phyloP scores from a whole-genome alignment of 2,888 invertebrate species.

The Idaea dimidiata region DNA sequence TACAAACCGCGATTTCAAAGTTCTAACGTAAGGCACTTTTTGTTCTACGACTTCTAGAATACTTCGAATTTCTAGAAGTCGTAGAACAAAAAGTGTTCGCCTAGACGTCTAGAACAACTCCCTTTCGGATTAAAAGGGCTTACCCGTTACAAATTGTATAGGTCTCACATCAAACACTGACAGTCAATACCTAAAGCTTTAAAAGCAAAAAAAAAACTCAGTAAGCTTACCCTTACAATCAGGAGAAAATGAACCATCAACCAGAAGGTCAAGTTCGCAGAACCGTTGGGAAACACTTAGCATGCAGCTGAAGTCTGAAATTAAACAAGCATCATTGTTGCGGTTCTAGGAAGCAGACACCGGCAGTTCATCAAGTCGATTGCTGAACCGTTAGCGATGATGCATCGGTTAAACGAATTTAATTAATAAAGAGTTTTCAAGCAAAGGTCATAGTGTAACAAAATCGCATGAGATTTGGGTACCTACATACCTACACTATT shows the following conservation, averaged over 20 bases:
- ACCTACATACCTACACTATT: too few species aligned
- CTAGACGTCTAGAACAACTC: too few species aligned
- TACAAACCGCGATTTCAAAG: too few species aligned
- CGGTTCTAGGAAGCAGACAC: slow-evolving; percentile 44
- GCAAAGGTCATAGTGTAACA: not conserved
- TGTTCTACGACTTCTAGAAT: too few species aligned
- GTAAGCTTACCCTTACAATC: not conserved
- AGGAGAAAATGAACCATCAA: not conserved
- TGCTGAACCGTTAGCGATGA: not conserved
- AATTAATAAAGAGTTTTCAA: not conserved
- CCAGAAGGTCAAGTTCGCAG: slow-evolving; percentile 5
- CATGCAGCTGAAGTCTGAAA: slow-evolving; percentile 28
- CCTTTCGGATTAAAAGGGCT: too few species aligned
- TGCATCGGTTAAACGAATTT: not conserved
- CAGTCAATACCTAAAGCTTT: not conserved
- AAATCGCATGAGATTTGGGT: too few species aligned
- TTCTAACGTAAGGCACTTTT: too few species aligned
- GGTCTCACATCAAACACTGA: not conserved
- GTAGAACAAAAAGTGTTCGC: too few species aligned
- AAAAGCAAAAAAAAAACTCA: not conserved
- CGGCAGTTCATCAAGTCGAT: slow-evolving; percentile 10
- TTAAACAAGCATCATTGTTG: slow-evolving; percentile 51
- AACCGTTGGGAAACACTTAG: not conserved
- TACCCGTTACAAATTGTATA: too few species aligned
- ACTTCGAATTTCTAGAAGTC: too few species aligned